Evolutionary conservation across 2,797 vertebrate genomes (phyloP).

Genomic region (Thamnophis elegans): DNA sequence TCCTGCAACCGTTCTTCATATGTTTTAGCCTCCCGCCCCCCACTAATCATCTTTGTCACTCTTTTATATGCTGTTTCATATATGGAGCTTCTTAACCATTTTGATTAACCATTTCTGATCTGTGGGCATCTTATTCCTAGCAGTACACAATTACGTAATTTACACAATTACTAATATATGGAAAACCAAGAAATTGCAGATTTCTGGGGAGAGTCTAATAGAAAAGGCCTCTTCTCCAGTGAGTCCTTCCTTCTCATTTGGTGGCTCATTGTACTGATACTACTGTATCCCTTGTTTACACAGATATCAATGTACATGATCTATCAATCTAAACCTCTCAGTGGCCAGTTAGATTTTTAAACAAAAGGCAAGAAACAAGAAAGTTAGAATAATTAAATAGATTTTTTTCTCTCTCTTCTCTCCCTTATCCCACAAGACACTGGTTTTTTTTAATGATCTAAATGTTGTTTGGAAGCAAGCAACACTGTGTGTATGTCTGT

Average conservation of each 20-base stretch:
- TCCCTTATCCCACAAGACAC: conserved; percentile 14
- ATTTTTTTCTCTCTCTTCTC: too few species aligned
- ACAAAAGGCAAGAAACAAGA: not conserved
- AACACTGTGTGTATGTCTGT: conserved; percentile 29
- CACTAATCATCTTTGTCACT: too few species aligned
- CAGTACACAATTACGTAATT: not conserved
- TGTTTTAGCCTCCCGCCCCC: not conserved
- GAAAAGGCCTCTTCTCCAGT: not conserved
- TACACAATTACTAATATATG: not conserved
- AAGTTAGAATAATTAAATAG: conserved; percentile 19
- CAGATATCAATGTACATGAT: not conserved
- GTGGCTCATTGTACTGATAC: not conserved
- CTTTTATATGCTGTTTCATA: too few species aligned
- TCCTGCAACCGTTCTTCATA: not conserved
- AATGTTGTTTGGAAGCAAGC: conserved; percentile 30
- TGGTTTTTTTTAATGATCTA: conserved; percentile 22
- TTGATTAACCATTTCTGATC: not conserved
- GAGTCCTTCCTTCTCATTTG: too few species aligned
- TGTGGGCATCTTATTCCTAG: not conserved
- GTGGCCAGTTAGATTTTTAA: not conserved
- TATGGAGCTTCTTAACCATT: not conserved
- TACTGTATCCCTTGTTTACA: not conserved
- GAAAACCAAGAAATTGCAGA: not conserved
- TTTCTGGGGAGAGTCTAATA: not conserved
- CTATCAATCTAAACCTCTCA: not conserved